Conservation (phyloP, 2,888 invertebrate genomes). For the Hypomecis punctinalis region DNA sequence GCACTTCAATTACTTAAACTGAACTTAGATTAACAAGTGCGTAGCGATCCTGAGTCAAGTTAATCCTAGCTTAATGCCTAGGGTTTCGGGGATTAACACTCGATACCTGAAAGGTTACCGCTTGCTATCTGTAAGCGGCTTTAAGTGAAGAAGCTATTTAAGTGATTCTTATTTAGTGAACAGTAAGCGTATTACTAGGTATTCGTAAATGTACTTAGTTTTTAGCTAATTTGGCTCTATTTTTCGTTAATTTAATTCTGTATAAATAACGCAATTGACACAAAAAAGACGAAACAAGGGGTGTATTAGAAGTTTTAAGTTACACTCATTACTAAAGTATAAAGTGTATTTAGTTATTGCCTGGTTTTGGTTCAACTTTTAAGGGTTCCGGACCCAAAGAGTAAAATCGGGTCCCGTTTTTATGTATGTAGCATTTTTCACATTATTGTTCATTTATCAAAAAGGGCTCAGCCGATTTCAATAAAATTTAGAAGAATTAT, state of each 20-base stretch:
- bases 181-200: conserved; percentile 10
- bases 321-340: too few species aligned
- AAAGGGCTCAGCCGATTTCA: too few species aligned
- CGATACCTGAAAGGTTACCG: conserved; percentile 17
- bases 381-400: too few species aligned
- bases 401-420: too few species aligned
- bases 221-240: neutral
- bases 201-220: conserved; percentile 1
- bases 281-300: too few species aligned
- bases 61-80: conserved; percentile 25
- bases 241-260: neutral
- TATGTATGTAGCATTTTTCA: too few species aligned
- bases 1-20: neutral
- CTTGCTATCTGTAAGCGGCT: conserved; percentile 13
- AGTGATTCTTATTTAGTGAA: conserved; percentile 14
- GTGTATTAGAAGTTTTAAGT: too few species aligned
- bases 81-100: conserved; percentile 25
- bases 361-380: too few species aligned
- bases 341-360: too few species aligned
- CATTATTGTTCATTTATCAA: too few species aligned
- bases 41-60: conserved; percentile 2
- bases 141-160: conserved; percentile 12
- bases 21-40: neutral
- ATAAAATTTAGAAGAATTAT: too few species aligned
- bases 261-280: too few species aligned